A percentile compares a stretch with the other conserved stretches of the same genome.
phyloP scores from a whole-genome alignment of 2,888 invertebrate genomes.

The Agriotes lineatus region DNA sequence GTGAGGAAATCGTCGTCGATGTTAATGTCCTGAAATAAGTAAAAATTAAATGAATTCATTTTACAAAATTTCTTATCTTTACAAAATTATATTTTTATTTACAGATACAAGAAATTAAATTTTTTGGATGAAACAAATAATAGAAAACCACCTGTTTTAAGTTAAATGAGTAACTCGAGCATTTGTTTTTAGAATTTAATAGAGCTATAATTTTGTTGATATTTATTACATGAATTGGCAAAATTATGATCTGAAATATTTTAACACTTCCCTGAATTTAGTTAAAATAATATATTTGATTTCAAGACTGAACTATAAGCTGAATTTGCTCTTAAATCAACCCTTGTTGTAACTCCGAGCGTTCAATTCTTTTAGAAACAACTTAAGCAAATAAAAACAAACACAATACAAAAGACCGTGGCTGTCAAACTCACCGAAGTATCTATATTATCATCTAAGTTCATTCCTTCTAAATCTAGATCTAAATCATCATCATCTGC shows the following conservation, averaged over 20 bases:
- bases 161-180: neutral
- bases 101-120: neutral
- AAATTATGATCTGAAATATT: too few species aligned
- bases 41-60: too few species aligned
- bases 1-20: slow-evolving; percentile 80
- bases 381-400: neutral
- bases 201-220: neutral
- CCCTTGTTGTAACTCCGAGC: neutral
- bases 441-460: slow-evolving; percentile 84
- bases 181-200: neutral
- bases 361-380: neutral
- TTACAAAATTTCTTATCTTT: too few species aligned
- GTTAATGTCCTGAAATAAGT: slow-evolving; percentile 73
- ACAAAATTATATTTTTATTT: neutral
- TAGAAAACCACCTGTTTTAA: neutral
- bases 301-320: too few species aligned
- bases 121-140: neutral
- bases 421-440: slow-evolving; percentile 71
- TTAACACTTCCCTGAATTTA: too few species aligned
- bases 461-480: slow-evolving; percentile 85
- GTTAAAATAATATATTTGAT: too few species aligned
- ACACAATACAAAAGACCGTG: too few species aligned
- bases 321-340: too few species aligned
- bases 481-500: slow-evolving; percentile 78
- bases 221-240: neutral